phyloP scores from a whole-genome alignment of 2,888 invertebrate species.

The Amphimallon solstitiale region DNA sequence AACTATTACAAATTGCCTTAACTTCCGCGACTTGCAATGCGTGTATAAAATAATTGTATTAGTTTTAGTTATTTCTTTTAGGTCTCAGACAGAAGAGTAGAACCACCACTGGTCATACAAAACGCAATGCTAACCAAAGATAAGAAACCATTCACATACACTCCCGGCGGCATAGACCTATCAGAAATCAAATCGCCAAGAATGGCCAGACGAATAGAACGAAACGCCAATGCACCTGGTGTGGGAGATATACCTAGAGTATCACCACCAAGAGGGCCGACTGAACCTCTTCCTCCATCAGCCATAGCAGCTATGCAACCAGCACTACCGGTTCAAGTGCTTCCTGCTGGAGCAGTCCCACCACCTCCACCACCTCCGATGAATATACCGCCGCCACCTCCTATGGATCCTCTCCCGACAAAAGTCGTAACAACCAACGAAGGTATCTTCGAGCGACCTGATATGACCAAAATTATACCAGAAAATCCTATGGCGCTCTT shows the following conservation, averaged over 20 bases:
- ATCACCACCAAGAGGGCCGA: constrained; percentile 55
- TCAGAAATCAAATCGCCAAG: constrained; percentile 90
- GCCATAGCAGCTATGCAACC: constrained; percentile 72
- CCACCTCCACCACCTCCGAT: constrained; percentile 68
- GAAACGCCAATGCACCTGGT: constrained; percentile 78
- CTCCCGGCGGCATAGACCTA: constrained; percentile 90
- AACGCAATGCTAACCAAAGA: constrained; percentile 96
- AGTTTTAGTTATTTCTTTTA: constrained; percentile 20
- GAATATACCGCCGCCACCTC: constrained; percentile 64
- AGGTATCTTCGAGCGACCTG: constrained; percentile 71
- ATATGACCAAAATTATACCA: constrained; percentile 75
- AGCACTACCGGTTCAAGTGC: constrained; percentile 73
- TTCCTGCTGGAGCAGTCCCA: constrained; percentile 67
- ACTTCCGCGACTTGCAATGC: no score
- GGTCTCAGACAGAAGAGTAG: constrained; percentile 55
- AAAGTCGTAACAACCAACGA: constrained; percentile 64
- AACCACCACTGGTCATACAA: constrained; percentile 90
- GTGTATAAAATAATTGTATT: no score
- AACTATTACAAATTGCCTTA: not conserved
- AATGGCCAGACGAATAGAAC: constrained; percentile 82
- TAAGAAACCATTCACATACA: constrained; percentile 97
- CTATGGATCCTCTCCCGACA: constrained; percentile 68
- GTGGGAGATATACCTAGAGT: constrained; percentile 66
- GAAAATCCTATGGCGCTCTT: constrained; percentile 77
- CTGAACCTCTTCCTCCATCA: constrained; percentile 68